phyloP scores from a whole-genome alignment of 2,797 vertebrate species.

The Coilia nasus region DNA sequence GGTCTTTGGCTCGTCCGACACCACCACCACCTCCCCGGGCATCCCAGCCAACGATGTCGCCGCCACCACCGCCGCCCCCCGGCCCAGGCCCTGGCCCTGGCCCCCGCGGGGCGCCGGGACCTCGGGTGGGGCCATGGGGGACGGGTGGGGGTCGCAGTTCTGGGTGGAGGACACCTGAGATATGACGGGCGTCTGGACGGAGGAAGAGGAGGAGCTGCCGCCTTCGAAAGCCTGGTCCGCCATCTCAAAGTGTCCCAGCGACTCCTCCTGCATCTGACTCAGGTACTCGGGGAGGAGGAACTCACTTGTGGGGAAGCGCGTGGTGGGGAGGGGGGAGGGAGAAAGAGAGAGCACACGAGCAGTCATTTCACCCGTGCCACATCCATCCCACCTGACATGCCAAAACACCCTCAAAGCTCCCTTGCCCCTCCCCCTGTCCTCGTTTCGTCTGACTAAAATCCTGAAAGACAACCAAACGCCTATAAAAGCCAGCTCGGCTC shows the following conservation, averaged over 20 bases:
- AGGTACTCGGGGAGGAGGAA: constrained; percentile 91
- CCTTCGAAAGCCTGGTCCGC: constrained; percentile 79
- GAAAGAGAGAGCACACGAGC: not conserved
- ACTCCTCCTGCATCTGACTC: constrained; percentile 86
- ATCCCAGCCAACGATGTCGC: not conserved
- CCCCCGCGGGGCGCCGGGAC: constrained; percentile 82
- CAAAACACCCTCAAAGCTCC: not conserved
- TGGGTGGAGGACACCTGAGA: constrained; percentile 98
- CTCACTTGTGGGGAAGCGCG: constrained; percentile 71
- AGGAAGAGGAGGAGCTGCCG: constrained; percentile 78
- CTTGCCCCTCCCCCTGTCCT: not conserved
- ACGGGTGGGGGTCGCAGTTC: constrained; percentile 89
- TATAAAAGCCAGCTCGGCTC: constrained; percentile 6
- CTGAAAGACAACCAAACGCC: constrained; percentile 2
- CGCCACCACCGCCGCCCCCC: not conserved
- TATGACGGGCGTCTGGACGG: constrained; percentile 97
- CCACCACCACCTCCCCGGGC: constrained; percentile 66
- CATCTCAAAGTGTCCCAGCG: constrained; percentile 86
- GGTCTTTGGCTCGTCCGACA: constrained; percentile 42
- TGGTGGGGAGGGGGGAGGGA: not conserved
- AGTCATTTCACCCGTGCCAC: not conserved
- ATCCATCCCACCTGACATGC: not conserved
- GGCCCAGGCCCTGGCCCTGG: constrained; percentile 68
- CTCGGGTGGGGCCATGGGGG: constrained; percentile 84
- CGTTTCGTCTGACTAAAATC: not conserved